These are phyloP conservation scores for Syngnathus typhle DNA, from an alignment of 2,113 vertebrate genomes.

Conservation along the genomic window DNA sequence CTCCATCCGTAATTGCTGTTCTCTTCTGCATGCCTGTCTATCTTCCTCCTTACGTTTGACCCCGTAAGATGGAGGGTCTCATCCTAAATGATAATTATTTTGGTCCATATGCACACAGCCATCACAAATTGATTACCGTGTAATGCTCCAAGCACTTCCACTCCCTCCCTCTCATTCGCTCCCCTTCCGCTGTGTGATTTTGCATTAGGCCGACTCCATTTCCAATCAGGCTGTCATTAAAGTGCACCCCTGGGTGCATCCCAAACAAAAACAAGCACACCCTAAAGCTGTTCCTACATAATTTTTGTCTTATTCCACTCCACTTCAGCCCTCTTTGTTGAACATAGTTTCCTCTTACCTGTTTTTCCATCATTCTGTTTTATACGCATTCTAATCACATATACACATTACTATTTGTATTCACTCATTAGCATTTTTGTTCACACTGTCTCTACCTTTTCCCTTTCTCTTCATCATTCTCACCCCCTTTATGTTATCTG, in stretches of 20 bases:
- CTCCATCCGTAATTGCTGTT: slow-evolving; percentile 48
- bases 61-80: slow-evolving; percentile 51
- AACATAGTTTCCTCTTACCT: slow-evolving; percentile 46
- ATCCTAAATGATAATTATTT: slow-evolving; percentile 57
- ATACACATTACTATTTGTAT: slow-evolving; percentile 66
- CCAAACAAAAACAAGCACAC: slow-evolving; percentile 49
- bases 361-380: slow-evolving; percentile 52
- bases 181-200: slow-evolving; percentile 33
- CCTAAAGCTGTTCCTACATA: slow-evolving; percentile 6
- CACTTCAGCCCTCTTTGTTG: slow-evolving; percentile 17
- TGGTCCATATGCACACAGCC: slow-evolving; percentile 51
- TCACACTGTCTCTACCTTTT: slow-evolving; percentile 26
- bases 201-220: slow-evolving; percentile 37
- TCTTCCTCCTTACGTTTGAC: slow-evolving; percentile 37
- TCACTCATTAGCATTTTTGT: slow-evolving; percentile 59
- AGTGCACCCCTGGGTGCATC: slow-evolving; percentile 54
- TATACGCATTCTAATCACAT: slow-evolving; percentile 64
- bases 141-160: slow-evolving; percentile 41
- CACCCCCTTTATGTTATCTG: slow-evolving; percentile 23
- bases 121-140: slow-evolving; percentile 57
- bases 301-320: slow-evolving; percentile 10
- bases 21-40: slow-evolving; percentile 27
- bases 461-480: not conserved
- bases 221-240: slow-evolving; percentile 61
- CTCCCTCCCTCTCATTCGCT: slow-evolving; percentile 21